Percentiles rank a stretch among this genome's conserved stretches.
phyloP scores from a whole-genome alignment of 2,797 vertebrate genomes.

The Sebastes melanostomus region DNA sequence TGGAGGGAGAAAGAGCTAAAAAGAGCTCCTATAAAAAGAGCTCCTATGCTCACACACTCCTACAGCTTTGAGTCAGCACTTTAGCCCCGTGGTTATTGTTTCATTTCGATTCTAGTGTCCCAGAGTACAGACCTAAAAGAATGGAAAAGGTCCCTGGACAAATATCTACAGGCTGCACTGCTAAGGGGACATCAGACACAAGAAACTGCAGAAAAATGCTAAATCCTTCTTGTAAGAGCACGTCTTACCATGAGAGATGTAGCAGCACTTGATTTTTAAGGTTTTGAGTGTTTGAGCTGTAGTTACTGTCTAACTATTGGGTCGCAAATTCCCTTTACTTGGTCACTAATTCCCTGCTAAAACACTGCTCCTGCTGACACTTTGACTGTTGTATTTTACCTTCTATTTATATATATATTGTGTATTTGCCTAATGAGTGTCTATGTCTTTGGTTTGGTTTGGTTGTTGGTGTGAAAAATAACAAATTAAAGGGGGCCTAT shows the following conservation, averaged over 20 bases:
- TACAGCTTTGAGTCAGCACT: constrained; percentile 17
- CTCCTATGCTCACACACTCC: background rate
- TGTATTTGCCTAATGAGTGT: background rate
- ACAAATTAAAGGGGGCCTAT: background rate
- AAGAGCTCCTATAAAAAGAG: background rate
- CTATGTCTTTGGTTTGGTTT: background rate
- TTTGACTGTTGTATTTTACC: background rate
- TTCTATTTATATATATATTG: background rate
- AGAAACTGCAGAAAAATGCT: constrained; percentile 6
- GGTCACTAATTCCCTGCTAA: constrained; percentile 43
- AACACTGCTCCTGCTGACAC: background rate
- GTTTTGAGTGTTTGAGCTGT: constrained; percentile 22
- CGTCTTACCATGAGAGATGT: background rate
- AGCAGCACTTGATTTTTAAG: background rate
- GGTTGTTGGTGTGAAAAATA: background rate
- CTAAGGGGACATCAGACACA: background rate
- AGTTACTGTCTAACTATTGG: constrained; percentile 47
- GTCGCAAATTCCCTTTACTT: constrained; percentile 48
- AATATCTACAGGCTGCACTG: background rate
- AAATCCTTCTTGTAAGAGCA: background rate
- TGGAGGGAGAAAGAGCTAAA: background rate
- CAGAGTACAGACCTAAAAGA: background rate
- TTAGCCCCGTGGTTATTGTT: constrained; percentile 7
- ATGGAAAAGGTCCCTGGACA: background rate
- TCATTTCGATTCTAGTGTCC: background rate